phyloP scores from a whole-genome alignment of 2,113 vertebrate genomes.

The Cynoglossus semilaevis region DNA sequence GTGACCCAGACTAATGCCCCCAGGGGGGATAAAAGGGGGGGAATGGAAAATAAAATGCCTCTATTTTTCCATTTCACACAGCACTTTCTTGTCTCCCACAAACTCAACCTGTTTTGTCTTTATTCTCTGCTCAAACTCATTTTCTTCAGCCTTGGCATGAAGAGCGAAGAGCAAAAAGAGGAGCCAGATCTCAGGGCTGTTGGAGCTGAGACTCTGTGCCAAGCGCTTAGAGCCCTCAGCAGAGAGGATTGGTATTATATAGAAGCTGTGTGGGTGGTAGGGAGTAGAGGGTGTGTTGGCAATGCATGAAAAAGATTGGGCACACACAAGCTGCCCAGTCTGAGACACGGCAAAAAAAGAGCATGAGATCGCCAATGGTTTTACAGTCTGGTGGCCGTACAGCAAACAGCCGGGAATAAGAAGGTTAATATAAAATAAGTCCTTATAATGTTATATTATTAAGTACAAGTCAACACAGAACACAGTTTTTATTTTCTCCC shows the following conservation, averaged over 20 bases:
- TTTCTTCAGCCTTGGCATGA: conserved; percentile 46
- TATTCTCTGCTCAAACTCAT: conserved; percentile 41
- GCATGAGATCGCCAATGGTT: conserved; percentile 32
- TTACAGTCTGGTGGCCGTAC: neutral
- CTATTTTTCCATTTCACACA: conserved; percentile 34
- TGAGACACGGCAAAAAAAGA: conserved; percentile 48
- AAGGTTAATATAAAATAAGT: neutral
- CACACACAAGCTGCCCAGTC: conserved; percentile 53
- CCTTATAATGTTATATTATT: too few species aligned
- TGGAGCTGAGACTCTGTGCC: conserved; percentile 52
- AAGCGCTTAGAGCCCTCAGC: conserved; percentile 41
- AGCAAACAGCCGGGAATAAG: conserved; percentile 6
- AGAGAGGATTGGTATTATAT: conserved; percentile 62
- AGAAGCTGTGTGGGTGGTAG: conserved; percentile 36
- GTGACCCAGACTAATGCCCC: conserved; percentile 45
- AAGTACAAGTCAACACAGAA: too few species aligned
- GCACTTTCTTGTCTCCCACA: conserved; percentile 18
- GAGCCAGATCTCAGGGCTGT: conserved; percentile 43
- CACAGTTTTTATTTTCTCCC: neutral
- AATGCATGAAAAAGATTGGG: conserved; percentile 63
- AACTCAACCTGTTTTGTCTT: conserved; percentile 4
- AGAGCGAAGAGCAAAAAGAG: conserved; percentile 44
- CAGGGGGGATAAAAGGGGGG: conserved; percentile 37
- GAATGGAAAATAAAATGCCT: conserved; percentile 43
- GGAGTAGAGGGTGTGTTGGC: conserved; percentile 48